Conservation (phyloP, 1,140 invertebrate genomes). For the Apocrypta bakeri region DNA sequence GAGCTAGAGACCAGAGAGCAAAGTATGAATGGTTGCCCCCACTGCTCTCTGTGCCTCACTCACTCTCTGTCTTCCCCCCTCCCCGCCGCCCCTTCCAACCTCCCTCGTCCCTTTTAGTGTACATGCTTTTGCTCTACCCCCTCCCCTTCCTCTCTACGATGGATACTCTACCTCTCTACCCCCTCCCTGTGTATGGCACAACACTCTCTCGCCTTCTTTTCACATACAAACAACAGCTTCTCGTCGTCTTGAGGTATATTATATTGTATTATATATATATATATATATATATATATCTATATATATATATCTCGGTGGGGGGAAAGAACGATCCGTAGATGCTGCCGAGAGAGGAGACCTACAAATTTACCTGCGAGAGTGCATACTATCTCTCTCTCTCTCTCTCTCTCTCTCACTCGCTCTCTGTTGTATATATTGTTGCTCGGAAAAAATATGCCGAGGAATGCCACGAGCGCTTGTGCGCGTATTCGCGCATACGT, state of each 20-base stretch:
- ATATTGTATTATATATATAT: too few relatives aligned
- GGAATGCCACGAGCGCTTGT: neutral
- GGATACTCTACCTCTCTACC: too few relatives aligned
- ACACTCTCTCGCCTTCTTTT: slow-evolving; percentile 20
- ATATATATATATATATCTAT: too few relatives aligned
- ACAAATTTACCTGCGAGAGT: slow-evolving; percentile 34
- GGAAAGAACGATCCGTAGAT: neutral
- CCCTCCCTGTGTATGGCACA: neutral
- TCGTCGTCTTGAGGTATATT: neutral
- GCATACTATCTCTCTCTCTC: neutral
- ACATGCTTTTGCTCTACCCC: neutral
- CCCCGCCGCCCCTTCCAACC: too few relatives aligned
- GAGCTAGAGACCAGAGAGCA: slow-evolving; percentile 25
- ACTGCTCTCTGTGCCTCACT: slow-evolving; percentile 54
- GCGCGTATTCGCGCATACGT: neutral
- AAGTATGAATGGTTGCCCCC: slow-evolving; percentile 74
- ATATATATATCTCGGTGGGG: neutral
- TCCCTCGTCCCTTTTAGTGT: slow-evolving; percentile 24
- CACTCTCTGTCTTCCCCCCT: neutral
- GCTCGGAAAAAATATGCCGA: neutral
- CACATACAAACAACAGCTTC: slow-evolving; percentile 14
- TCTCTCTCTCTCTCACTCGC: neutral
- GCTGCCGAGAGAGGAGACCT: slow-evolving; percentile 13
- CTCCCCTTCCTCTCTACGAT: neutral
- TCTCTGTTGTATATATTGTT: neutral